Evolutionary conservation across 2,797 vertebrate genomes (phyloP), one percentile per base, ranked within the genome.

Genomic region (Hylomyscus alleni): DNA sequence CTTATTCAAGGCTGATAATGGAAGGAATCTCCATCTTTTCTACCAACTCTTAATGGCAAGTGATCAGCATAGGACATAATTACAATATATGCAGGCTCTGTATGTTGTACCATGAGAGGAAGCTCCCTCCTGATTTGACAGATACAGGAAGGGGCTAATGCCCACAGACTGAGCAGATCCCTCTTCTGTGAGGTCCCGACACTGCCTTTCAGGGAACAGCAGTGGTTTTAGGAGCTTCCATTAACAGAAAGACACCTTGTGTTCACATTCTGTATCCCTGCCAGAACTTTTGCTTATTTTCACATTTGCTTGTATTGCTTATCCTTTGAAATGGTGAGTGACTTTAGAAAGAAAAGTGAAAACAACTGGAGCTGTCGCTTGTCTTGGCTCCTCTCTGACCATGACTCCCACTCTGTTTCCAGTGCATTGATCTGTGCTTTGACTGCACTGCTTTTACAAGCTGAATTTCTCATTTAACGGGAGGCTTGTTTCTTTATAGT

Each of bases 201-300:
- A 90, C 6, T 77, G 4, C 81, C 65, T 94, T 90, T 93, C 58
- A 93, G 88, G 52, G 85, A 78, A 80, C 72, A 73, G 29, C 4
- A 2, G 17, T 67, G 37, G 29, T 87, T 40, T 89, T 62, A 83
- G 78, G 40, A 95, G 3, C 85, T 94, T 31, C 56, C 11, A 52
- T 83, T 94, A 80, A 54, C 82, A 89, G 89, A 58, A 82, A 24
- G 40, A 44, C 56, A 20, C 52, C 93, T 58, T 83, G 24, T 54
- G n/a, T 96, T 20, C 62, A 62, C 26, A 73, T 87, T 37, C 40
- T 96, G 13, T 3, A 19, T 26, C 37, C 58, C 67, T 90, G 54
- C 62, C n/a, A 91, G 13, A 91, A 83, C 40, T 93, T 83, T 89
- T 77, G 13, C 34, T 91, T 81, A 15, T 88, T 93, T 69, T 88